Percentiles rank a stretch among this genome's conserved stretches.
Conservation (phyloP, 1,140 invertebrate genomes). For the Drosophila asahinai region DNA sequence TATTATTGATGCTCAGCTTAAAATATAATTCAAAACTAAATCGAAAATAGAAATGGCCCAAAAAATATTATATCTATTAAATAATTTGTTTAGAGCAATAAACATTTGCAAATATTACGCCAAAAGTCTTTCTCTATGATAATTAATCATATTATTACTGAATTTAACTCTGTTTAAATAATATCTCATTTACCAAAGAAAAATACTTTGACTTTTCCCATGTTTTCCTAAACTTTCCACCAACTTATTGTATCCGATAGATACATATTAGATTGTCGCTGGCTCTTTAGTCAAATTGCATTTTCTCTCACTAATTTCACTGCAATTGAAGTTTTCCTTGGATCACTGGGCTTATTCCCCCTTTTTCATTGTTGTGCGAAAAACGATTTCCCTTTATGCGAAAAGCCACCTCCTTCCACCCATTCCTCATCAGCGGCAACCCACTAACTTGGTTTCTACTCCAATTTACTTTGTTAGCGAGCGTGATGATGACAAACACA, state of each 20-base stretch:
- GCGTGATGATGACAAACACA: slow-evolving; percentile 65
- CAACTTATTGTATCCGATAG: slow-evolving; percentile 3
- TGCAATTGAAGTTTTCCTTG: slow-evolving; percentile 40
- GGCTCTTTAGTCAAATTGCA: slow-evolving; percentile 27
- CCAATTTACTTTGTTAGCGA: slow-evolving; percentile 44
- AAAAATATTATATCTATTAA: background rate
- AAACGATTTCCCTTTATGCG: slow-evolving; percentile 65
- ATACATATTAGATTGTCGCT: slow-evolving; percentile 21
- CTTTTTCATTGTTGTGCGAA: slow-evolving; percentile 57
- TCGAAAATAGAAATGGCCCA: no score
- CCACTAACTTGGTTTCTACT: slow-evolving; percentile 47
- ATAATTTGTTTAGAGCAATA: no score
- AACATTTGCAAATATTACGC: background rate
- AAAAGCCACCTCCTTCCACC: slow-evolving; percentile 42
- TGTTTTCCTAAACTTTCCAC: slow-evolving; percentile 1
- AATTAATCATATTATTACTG: background rate
- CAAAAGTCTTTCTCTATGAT: background rate
- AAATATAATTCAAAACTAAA: no score
- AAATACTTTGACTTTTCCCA: background rate
- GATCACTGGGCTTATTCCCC: slow-evolving; percentile 20
- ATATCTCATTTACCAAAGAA: background rate
- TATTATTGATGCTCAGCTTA: no score
- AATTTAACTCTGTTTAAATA: background rate
- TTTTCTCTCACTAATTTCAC: slow-evolving; percentile 24
- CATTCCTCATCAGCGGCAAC: slow-evolving; percentile 34